Evolutionary conservation across 2,113 vertebrate species (phyloP), one percentile per base, ranked within the genome.

Genomic region (Acanthisitta chloris): DNA sequence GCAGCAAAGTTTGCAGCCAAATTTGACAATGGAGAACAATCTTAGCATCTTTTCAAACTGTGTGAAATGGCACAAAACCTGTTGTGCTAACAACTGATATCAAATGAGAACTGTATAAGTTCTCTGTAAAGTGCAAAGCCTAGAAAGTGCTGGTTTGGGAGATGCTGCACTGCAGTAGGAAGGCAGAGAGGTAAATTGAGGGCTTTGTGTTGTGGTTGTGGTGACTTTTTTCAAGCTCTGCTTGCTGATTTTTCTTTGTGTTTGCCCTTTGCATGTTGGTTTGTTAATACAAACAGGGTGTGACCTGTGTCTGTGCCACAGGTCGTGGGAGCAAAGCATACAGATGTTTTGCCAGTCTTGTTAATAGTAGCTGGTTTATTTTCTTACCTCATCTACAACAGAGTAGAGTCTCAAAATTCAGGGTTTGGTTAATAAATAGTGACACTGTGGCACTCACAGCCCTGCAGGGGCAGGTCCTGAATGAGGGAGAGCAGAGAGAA

Each of bases 371-470:
- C 34, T 61, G 29, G 14, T 96, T 96, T 97, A 97, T 90, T 97
- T 90, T 86, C 23, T 88, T 71, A 42, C 7, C 4, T 70, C 25
- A 9, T 29, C 31, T 33, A 24, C 70, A 77, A 66, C 25, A 62
- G n/a, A 87, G 18, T 55, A 76, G 78, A 61, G 18, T 90, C 25
- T 94, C 21, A 88, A 83, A 95, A 96, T 8, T 91, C 76, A 80
- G 38, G 18, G 8, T 71, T 79, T 86, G 4, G 8, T 90, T 84
- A 89, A 93, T 96, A 96, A 96, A 95, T 95, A 81, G 71, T 64
- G 64, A 49, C 21, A 10, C n/a, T 46, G 71, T 77, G n/a, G 85
- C 51, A 73, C 71, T 66, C 58, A 19, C 78, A 94, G 67, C 88
- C 82, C 38, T 90, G 82, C 58, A 62, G 67, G 76, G 45, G 49